Conservation (phyloP, 2,888 invertebrate genomes). For the Camptogramma bilineatum region DNA sequence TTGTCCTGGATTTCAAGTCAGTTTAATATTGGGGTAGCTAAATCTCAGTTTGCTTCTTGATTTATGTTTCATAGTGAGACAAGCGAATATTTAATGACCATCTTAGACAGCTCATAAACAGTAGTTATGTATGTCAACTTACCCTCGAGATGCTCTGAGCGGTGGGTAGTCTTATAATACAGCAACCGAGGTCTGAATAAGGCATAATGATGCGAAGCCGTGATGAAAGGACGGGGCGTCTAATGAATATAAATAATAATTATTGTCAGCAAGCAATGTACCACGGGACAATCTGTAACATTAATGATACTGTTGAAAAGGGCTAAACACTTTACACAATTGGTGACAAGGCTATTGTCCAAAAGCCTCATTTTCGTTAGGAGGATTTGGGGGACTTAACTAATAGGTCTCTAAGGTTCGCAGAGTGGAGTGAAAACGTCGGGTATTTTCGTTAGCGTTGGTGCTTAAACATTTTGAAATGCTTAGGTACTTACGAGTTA, state of each 20-base stretch:
- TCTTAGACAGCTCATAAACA: background rate
- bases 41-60: background rate
- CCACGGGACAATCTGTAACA: conserved; percentile 56
- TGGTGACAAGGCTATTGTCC: conserved; percentile 16
- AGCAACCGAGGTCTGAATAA: conserved; percentile 70
- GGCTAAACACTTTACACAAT: conserved; percentile 28
- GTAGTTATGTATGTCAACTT: conserved; percentile 8
- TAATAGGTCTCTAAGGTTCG: conserved; percentile 19
- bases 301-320: conserved; percentile 42
- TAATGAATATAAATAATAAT: conserved; percentile 82
- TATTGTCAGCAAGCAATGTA: conserved; percentile 60
- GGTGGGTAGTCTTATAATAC: conserved; percentile 65
- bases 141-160: conserved; percentile 14
- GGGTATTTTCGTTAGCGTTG: conserved; percentile 4
- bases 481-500: conserved; percentile 2
- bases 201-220: conserved; percentile 66
- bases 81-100: background rate
- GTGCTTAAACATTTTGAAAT: conserved; percentile 11
- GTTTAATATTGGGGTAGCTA: background rate
- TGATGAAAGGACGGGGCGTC: conserved; percentile 70
- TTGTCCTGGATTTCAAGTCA: background rate
- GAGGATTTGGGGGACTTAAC: conserved; percentile 16
- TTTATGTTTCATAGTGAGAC: background rate
- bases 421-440: conserved; percentile 12
- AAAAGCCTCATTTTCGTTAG: conserved; percentile 18